Evolutionary conservation across 2,888 invertebrate species (phyloP).

Genomic region (Pristionchus fissidentatus): DNA sequence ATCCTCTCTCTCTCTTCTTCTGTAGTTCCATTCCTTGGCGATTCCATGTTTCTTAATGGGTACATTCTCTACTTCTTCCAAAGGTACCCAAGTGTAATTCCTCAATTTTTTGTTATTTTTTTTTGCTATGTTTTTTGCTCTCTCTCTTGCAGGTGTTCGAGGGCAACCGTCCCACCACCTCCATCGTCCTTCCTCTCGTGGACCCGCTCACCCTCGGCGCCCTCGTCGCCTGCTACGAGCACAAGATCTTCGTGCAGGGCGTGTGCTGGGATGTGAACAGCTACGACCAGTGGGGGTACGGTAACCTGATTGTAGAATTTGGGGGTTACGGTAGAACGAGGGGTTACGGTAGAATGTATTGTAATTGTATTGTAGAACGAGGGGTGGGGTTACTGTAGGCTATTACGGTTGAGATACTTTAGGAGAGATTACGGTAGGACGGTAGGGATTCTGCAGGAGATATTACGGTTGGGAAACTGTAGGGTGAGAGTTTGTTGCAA

Average conservation of each 20-base stretch:
- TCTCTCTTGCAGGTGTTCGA: constrained; percentile 82
- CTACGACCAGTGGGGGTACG: constrained; percentile 97
- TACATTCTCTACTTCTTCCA: no score
- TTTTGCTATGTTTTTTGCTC: no score
- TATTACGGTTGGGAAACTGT: no score
- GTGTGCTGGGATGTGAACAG: constrained; percentile 99
- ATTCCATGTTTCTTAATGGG: no score
- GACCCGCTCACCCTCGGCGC: constrained; percentile 94
- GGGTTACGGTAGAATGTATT: constrained; percentile 21
- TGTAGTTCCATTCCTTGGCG: no score
- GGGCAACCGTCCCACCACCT: constrained; percentile 97
- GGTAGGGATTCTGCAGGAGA: no score
- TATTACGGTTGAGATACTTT: neutral
- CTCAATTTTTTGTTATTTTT: no score
- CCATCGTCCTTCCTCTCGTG: constrained; percentile 90
- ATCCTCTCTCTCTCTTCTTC: no score
- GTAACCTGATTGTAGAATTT: constrained; percentile 54
- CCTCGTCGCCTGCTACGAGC: constrained; percentile 96
- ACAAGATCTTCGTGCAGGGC: constrained; percentile 98
- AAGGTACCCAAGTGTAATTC: no score
- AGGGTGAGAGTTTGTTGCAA: no score
- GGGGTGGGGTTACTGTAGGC: neutral
- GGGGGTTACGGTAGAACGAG: neutral
- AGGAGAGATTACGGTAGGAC: neutral
- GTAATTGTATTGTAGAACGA: no score